Base-by-base conservation (phyloP, 2,888 invertebrate genomes). In the Lymantria monacha region DNA sequence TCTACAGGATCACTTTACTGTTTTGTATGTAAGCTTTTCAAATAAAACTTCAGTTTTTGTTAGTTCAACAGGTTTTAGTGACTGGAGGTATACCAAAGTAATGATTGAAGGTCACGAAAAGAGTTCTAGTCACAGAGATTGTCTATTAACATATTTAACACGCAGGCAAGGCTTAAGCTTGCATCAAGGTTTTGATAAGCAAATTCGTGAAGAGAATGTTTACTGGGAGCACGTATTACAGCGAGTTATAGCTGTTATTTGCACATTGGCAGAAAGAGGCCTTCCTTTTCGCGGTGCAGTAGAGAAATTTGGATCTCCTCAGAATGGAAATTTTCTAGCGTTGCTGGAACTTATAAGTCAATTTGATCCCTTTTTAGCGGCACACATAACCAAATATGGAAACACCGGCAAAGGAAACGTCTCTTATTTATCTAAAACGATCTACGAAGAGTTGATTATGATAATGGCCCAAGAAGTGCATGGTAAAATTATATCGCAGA, bases 311-410 rank as follows among this genome's bases (percentile, higher is more conserved):
- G 48, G 42, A 15, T 42, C 42, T 22, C 42, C 42, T 3, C 38
- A 46, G 1, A 49, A 49, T 49, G 49, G 44, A 13, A 49, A 49
- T 49, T 49, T 12, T 49, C 31, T 44, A 12, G 44, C 10, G 1
- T 30, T 36, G 2, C 9, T 49, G n/a, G 44, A 49, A 40, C 22
- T 49, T 10, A 11, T 49, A 15, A 15, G 15, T 10, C n/a, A 49
- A 40, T 49, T 44, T 44, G 44, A 48, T 44, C 44, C 44, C n/a
- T 49, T 44, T 44, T 11, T 44, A 13, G 40, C 38, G 0, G 15
- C 10, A 3, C 48, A 48, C n/a, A 36, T 48, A 30, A 11, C 3
- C 5, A 42, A 36, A 33, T 48, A 22, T 42, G 48, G 37, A 5
- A 37, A 45, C 10, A 2, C 7, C 9, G 45, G 37, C 11, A 37